Conservation (phyloP, 2,113 vertebrate genomes). For the Colistium nudipinnis region DNA sequence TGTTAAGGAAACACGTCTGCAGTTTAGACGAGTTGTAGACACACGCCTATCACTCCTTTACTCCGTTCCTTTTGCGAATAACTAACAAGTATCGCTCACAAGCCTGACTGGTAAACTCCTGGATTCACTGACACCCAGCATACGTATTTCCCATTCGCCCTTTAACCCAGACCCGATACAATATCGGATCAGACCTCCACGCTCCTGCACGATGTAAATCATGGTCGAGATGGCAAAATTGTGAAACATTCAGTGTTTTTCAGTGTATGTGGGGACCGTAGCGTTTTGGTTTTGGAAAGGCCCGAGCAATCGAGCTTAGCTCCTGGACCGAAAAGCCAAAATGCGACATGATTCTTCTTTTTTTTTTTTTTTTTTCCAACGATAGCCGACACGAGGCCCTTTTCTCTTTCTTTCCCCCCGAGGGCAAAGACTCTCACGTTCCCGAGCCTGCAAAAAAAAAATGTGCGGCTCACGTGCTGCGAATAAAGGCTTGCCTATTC, state of each 20-base stretch:
- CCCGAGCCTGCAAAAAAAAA: neutral
- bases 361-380: too few species aligned
- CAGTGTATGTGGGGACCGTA: too few species aligned
- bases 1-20: too few species aligned
- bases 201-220: too few species aligned
- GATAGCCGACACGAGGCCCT: neutral
- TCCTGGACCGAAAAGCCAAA: too few species aligned
- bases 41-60: neutral
- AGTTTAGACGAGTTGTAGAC: too few species aligned
- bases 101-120: neutral
- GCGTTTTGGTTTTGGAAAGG: too few species aligned
- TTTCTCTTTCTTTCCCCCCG: neutral
- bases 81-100: neutral
- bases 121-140: neutral
- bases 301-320: too few species aligned
- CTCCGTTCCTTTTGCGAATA: neutral
- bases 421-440: neutral
- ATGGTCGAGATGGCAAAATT: too few species aligned
- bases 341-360: neutral
- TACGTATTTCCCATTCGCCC: neutral
- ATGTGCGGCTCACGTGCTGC: neutral
- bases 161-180: neutral
- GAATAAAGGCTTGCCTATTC: constrained; percentile 12
- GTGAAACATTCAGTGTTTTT: too few species aligned
- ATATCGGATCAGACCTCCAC: too few species aligned